phyloP scores from a whole-genome alignment of 2,113 vertebrate species.

The Felis catus region F.catus_Fca126_mat1.0 CM031419.1:121104501-121105000 shows the following conservation, averaged over 20 bases:
- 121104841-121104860: conserved; percentile 14
- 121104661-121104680: background rate
- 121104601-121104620: background rate
- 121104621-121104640: background rate
- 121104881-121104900: background rate
- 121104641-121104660: background rate
- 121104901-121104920: background rate
- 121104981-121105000: background rate
- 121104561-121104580: background rate
- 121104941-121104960: background rate
- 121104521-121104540: background rate
- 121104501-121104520: background rate
- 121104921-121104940: background rate
- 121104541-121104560: background rate
- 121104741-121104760: background rate
- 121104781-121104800: background rate
- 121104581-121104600: background rate
- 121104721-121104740: background rate
- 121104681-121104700: background rate
- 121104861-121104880: background rate
- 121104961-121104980: background rate
- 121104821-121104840: background rate
- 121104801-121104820: background rate
- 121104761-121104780: background rate
- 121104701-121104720: background rate